phyloP scores from a whole-genome alignment of 2,113 vertebrate genomes.

The Steatornis caripensis region DNA sequence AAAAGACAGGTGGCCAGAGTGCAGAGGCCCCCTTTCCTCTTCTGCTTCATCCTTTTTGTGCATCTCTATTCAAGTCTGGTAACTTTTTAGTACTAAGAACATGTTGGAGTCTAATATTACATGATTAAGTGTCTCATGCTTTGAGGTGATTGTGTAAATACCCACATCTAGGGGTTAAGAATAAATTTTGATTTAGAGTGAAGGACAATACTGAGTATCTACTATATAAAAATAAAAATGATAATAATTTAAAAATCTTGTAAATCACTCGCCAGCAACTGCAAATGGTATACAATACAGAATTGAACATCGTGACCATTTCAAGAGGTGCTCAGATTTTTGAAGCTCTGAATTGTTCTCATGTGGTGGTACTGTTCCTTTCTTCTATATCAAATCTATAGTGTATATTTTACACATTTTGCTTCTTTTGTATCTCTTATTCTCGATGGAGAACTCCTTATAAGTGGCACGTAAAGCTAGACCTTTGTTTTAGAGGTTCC shows the following conservation, averaged over 20 bases:
- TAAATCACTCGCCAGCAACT: neutral
- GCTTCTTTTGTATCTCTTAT: neutral
- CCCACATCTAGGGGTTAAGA: neutral
- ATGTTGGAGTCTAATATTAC: neutral
- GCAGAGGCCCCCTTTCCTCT: neutral
- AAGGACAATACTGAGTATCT: neutral
- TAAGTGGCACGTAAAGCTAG: neutral
- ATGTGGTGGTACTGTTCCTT: neutral
- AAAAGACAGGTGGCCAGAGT: neutral
- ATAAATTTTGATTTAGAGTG: neutral
- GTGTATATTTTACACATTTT: fast-evolving
- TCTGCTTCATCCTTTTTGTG: neutral
- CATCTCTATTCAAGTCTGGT: neutral
- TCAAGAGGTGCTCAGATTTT: neutral
- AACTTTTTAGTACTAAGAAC: neutral
- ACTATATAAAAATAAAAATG: neutral
- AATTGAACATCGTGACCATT: neutral
- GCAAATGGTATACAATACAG: neutral
- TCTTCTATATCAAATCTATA: neutral
- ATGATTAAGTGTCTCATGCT: neutral
- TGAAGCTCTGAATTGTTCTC: neutral
- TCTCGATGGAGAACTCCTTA: neutral
- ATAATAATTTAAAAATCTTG: neutral
- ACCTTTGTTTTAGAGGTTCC: neutral
- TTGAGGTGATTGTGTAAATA: neutral